These are phyloP conservation scores for Dicentrarchus labrax DNA, from an alignment of 2,113 vertebrate species.

Conservation along the genomic window DNA sequence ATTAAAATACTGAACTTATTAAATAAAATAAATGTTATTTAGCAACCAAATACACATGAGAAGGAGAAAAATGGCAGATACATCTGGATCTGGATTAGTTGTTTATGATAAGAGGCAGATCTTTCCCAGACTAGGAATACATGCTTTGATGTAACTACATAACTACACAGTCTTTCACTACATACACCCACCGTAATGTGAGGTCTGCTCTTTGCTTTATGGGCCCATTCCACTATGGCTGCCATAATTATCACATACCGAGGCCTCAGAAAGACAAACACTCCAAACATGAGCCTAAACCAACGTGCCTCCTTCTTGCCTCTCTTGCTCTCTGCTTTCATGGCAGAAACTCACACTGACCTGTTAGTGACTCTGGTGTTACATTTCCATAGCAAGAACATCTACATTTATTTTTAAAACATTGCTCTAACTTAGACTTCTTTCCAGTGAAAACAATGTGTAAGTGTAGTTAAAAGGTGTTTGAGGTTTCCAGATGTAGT, in stretches of 20 bases:
- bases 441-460: slow-evolving; percentile 40
- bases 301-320: slow-evolving; percentile 23
- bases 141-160: slow-evolving; percentile 46
- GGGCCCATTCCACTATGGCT: slow-evolving; percentile 64
- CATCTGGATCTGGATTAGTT: slow-evolving; percentile 22
- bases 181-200: slow-evolving; percentile 47
- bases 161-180: slow-evolving; percentile 14
- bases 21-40: neutral
- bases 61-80: neutral
- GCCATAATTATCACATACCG: slow-evolving; percentile 79
- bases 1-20: neutral
- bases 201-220: slow-evolving; percentile 66
- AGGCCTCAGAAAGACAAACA: slow-evolving; percentile 71
- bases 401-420: neutral
- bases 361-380: slow-evolving; percentile 11
- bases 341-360: slow-evolving; percentile 28
- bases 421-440: neutral
- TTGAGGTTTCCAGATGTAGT: slow-evolving; percentile 28
- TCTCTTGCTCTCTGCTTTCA: slow-evolving; percentile 25
- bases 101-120: slow-evolving; percentile 18
- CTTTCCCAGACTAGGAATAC: slow-evolving; percentile 13
- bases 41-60: neutral
- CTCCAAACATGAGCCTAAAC: slow-evolving; percentile 47
- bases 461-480: slow-evolving; percentile 27
- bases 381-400: slow-evolving; percentile 15